Conservation (phyloP, 2,888 invertebrate species). For the Geophilus truncorum region DNA sequence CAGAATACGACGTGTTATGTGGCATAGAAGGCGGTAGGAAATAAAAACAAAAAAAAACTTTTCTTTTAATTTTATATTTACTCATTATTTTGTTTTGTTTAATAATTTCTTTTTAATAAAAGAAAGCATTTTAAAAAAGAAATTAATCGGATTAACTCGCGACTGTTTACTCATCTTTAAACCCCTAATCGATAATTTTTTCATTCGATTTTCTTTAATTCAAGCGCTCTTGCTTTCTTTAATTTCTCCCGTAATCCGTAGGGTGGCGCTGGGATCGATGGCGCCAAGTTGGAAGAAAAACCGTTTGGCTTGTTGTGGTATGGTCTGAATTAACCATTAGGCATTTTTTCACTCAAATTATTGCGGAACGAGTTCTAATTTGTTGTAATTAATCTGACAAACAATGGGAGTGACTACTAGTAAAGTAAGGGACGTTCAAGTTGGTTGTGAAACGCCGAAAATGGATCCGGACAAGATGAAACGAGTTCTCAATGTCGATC, state of each 20-base stretch:
- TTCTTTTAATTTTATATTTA: conserved; percentile 1
- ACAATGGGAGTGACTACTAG: not conserved
- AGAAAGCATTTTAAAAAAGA: not conserved
- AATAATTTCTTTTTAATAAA: not conserved
- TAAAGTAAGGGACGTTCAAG: not conserved
- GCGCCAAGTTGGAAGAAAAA: not conserved
- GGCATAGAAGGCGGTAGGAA: conserved; percentile 2
- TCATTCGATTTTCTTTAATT: not conserved
- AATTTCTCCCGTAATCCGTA: not conserved
- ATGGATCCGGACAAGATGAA: not conserved
- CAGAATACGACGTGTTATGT: not conserved
- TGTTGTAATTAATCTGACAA: not conserved
- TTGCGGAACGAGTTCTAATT: not conserved
- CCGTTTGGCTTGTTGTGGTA: not conserved
- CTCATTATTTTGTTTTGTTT: not conserved
- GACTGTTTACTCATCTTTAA: not conserved
- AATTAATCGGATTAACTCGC: not conserved
- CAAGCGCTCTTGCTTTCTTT: not conserved
- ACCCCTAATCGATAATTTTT: not conserved
- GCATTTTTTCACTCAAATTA: not conserved
- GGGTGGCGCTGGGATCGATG: not conserved
- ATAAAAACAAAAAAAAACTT: not conserved
- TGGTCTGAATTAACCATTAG: not conserved
- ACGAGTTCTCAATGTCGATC: not conserved
- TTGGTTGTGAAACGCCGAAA: not conserved